These are phyloP conservation scores for Diorhabda carinulata DNA, from an alignment of 1,140 invertebrate species.

Conservation along the genomic window DNA sequence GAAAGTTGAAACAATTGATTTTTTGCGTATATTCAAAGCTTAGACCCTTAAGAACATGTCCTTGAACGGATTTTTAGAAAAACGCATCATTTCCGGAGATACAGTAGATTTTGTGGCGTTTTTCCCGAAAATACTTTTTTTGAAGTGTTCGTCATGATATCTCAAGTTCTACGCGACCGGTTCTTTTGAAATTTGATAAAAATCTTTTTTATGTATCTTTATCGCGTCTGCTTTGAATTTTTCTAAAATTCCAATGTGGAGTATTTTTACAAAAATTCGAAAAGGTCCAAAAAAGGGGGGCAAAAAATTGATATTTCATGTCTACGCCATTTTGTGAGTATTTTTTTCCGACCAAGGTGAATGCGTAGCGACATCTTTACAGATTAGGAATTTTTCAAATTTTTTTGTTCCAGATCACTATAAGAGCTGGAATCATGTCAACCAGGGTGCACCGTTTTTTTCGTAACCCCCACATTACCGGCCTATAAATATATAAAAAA, in stretches of 20 bases:
- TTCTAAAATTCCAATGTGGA: background rate
- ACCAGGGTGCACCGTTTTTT: no score
- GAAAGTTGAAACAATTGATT: background rate
- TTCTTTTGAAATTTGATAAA: no score
- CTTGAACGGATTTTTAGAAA: no score
- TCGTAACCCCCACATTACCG: no score
- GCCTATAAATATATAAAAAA: no score
- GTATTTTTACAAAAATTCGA: background rate
- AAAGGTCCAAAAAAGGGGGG: background rate
- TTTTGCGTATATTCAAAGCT: background rate
- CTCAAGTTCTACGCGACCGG: no score
- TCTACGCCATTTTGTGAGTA: background rate
- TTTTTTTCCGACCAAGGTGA: background rate
- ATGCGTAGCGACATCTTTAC: no score
- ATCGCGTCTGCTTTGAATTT: constrained; percentile 2
- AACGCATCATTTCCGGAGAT: background rate
- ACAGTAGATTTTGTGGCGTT: background rate
- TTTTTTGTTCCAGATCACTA: no score
- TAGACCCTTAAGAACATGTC: no score
- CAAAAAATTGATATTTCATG: background rate
- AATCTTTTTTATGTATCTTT: background rate
- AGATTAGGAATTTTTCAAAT: no score
- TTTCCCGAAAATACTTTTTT: background rate
- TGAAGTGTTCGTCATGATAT: background rate
- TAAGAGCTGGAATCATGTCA: no score